A percentile compares a stretch with the other conserved stretches of the same genome.
Evolutionary conservation across 2,113 vertebrate genomes (phyloP).

Genomic region (Nothoprocta pentlandii): DNA sequence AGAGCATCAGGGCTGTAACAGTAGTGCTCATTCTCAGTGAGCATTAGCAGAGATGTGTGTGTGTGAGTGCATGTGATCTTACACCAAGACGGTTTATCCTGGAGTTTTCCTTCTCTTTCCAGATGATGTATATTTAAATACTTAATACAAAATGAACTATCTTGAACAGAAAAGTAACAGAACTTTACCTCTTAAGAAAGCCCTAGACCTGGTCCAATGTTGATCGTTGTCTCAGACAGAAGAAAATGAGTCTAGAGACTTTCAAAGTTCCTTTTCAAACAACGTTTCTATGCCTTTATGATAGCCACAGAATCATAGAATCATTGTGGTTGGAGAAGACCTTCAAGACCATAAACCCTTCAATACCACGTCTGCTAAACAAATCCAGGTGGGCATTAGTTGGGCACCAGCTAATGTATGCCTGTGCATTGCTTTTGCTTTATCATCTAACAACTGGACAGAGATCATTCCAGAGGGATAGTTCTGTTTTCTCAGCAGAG

Average conservation of each 20-base stretch:
- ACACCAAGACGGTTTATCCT: background rate
- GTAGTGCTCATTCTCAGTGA: background rate
- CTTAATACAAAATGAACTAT: background rate
- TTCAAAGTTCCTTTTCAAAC: background rate
- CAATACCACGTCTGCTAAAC: no score
- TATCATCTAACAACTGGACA: background rate
- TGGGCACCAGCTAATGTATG: fast-evolving
- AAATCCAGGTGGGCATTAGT: background rate
- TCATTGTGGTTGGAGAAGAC: no score
- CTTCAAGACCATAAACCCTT: no score
- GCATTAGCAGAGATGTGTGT: background rate
- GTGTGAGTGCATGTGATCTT: background rate
- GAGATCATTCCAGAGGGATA: background rate
- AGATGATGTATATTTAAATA: background rate
- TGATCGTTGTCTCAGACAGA: background rate
- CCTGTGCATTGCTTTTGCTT: background rate
- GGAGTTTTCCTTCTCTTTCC: background rate
- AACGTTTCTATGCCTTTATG: background rate
- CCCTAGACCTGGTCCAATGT: background rate
- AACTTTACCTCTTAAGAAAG: background rate
- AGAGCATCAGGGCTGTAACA: background rate
- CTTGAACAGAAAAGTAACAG: background rate
- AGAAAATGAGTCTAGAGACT: fast-evolving
- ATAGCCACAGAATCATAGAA: background rate
- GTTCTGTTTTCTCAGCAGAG: background rate